A percentile compares a stretch with the other conserved stretches of the same genome.
These are phyloP conservation scores for Melanostoma scalare DNA, from an alignment of 2,888 invertebrate genomes.

Conservation along the genomic window DNA sequence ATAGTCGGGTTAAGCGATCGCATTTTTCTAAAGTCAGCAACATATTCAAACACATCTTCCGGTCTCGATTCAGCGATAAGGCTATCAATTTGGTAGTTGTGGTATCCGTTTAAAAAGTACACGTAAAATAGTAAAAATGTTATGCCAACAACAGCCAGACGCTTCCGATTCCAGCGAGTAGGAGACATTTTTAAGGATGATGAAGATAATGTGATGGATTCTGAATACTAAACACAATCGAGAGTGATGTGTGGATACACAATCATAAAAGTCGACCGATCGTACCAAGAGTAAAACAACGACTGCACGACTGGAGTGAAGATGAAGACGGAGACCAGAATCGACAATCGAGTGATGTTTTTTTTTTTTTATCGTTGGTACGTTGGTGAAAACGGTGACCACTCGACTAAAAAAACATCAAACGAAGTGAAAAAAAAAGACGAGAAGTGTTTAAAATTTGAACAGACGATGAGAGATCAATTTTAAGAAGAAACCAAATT, in stretches of 20 bases:
- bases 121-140: conserved; percentile 75
- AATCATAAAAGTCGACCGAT: conserved; percentile 3
- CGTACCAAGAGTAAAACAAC: conserved; percentile 27
- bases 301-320: conserved; percentile 21
- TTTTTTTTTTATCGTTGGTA: too few species aligned
- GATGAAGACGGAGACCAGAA: neutral
- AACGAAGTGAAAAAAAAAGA: too few species aligned
- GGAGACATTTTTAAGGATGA: conserved; percentile 34
- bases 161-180: conserved; percentile 56
- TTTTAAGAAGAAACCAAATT: neutral
- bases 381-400: too few species aligned
- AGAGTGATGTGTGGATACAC: neutral
- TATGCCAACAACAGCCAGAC: conserved; percentile 26
- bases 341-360: conserved; percentile 5
- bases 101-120: conserved; percentile 78
- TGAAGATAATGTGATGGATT: too few species aligned
- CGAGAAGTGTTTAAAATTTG: too few species aligned
- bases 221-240: neutral
- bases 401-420: too few species aligned
- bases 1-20: conserved; percentile 88
- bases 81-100: conserved; percentile 82
- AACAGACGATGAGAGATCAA: neutral
- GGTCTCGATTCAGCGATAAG: conserved; percentile 84
- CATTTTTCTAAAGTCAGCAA: conserved; percentile 90
- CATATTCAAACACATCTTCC: conserved; percentile 87